Base-by-base conservation (phyloP, 2,888 invertebrate species). In the Aleiodes alternator region DNA sequence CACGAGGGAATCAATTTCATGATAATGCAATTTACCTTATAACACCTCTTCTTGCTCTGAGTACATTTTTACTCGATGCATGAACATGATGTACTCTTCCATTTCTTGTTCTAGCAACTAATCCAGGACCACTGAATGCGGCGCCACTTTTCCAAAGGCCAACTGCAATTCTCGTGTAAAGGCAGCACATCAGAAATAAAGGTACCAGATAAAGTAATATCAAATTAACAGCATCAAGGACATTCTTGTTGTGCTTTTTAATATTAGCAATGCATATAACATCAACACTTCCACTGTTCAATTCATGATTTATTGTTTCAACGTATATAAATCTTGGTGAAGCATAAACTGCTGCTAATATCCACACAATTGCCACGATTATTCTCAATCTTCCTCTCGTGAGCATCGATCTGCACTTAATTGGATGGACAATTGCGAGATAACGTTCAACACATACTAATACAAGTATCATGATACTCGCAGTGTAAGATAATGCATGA, bases 391-490 rank as follows among this genome's bases (percentile, higher is more conserved):
- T 92, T 51, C 92, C 92, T 8, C 95, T 93, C 0, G 96, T 96
- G 77, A 96, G 91, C 81, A 96, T 95, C 85, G 95, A 95, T 86
- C 96, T 95, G 88, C 96, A 96, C 51, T 95, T 94, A 81, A 96
- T 95, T 34, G 95, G 96, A 88, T 94, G 96, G 84, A 95, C 95
- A 84, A 95, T 96, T 68, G 96, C 97, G 86, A 96, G 94, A 88
- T 97, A 97, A 81, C 96, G 91, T 88, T 97, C 97, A 66, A 95
- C 94, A 85, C 96, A 96, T 79, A 97, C 96, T 68, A 97, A 95
- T 50, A 97, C 95, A 79, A 97, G 90, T 80, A 97, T 97, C 86
- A 96, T 94, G 83, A 97, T 96, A 16, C 97, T 97, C 1, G 96
- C 96, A 1, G 96, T 96, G 90, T 97, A 97, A 87, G 96, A 96